Evolutionary conservation across 1,140 invertebrate genomes (phyloP).

Genomic region (Drosophila trapezifrons): DNA sequence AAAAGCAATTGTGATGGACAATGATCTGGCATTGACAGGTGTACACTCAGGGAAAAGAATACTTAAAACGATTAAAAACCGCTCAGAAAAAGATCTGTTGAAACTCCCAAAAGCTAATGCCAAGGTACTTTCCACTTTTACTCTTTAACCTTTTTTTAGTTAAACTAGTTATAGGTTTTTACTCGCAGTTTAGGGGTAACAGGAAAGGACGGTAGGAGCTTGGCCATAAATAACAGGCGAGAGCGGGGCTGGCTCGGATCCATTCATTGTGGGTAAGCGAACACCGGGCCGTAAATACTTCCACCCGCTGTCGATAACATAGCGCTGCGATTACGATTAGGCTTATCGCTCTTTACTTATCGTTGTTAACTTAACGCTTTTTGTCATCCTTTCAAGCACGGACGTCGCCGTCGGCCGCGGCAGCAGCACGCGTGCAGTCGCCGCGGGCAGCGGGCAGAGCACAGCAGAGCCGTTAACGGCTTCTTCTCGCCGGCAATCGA

Average conservation of each 20-base stretch:
- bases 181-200: not conserved
- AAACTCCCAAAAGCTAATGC: not conserved
- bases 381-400: conserved; percentile 29
- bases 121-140: too few species aligned
- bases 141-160: too few species aligned
- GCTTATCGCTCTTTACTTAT: conserved; percentile 30
- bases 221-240: conserved; percentile 36
- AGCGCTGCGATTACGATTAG: conserved; percentile 35
- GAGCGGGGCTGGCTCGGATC: conserved; percentile 12
- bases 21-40: conserved; percentile 30
- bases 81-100: not conserved
- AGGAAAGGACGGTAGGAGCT: not conserved
- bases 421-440: conserved; percentile 64
- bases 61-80: too few species aligned
- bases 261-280: conserved; percentile 36
- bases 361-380: conserved; percentile 35
- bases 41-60: not conserved
- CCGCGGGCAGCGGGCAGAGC: conserved; percentile 17
- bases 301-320: conserved; percentile 37
- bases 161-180: too few species aligned
- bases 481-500: conserved; percentile 23
- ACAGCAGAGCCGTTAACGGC: conserved; percentile 36
- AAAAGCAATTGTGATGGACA: conserved; percentile 24
- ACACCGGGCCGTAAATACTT: conserved; percentile 41
- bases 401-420: not conserved